Percentiles rank a stretch among this genome's conserved stretches.
phyloP scores from a whole-genome alignment of 2,888 invertebrate genomes.

The Leptinotarsa juncta region DNA sequence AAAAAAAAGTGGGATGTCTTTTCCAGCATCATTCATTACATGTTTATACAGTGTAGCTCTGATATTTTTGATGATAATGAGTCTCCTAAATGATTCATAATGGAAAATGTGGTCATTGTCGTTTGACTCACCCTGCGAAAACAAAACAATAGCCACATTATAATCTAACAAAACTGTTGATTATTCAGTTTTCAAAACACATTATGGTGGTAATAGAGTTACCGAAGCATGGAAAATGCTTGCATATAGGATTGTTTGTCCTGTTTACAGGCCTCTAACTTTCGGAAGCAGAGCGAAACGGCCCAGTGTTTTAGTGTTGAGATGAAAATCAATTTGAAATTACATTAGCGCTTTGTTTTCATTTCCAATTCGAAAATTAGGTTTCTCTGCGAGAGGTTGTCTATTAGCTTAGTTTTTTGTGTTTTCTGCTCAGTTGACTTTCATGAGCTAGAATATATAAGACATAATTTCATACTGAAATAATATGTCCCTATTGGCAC shows the following conservation, averaged over 20 bases:
- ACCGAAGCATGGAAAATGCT: conserved; percentile 4
- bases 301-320: background rate
- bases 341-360: background rate
- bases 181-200: conserved; percentile 9
- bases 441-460: too few relatives aligned
- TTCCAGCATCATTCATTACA: too few relatives aligned
- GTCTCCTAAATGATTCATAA: too few relatives aligned
- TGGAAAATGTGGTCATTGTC: background rate
- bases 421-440: too few relatives aligned
- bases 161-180: conserved; percentile 6
- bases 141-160: background rate
- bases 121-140: background rate
- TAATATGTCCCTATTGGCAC: too few relatives aligned
- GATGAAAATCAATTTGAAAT: background rate
- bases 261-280: background rate
- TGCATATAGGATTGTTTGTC: background rate
- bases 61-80: too few relatives aligned
- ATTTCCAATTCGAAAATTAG: too few relatives aligned
- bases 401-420: too few relatives aligned
- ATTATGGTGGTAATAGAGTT: background rate
- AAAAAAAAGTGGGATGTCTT: too few relatives aligned
- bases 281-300: background rate
- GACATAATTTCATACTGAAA: too few relatives aligned
- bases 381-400: too few relatives aligned
- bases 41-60: too few relatives aligned